These are phyloP conservation scores for Myopa testacea DNA, from an alignment of 2,888 invertebrate genomes.

Conservation along the genomic window DNA sequence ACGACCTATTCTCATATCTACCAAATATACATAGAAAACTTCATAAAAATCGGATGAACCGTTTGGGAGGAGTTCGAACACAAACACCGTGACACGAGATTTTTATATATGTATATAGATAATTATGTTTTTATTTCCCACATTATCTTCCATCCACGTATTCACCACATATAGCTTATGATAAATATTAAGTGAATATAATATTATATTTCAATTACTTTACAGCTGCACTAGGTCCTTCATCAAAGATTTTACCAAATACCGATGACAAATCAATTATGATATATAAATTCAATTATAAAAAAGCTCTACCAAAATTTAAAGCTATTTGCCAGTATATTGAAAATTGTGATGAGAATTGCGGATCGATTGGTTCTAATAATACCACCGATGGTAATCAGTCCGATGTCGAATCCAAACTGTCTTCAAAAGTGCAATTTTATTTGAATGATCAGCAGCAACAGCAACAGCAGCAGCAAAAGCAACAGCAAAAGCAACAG, in stretches of 20 bases:
- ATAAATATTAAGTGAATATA: no score
- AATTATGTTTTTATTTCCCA: no score
- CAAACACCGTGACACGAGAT: no score
- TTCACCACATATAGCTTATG: no score
- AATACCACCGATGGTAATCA: conserved; percentile 37
- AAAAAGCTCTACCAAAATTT: conserved; percentile 51
- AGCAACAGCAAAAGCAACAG: no score
- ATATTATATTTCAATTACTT: not conserved
- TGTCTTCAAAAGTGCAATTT: conserved; percentile 45
- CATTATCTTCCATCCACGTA: no score
- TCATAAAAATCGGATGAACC: no score
- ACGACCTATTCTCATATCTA: no score
- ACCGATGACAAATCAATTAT: conserved; percentile 28
- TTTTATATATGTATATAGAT: no score
- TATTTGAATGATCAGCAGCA: conserved; percentile 52
- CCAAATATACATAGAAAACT: no score
- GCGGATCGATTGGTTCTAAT: conserved; percentile 30
- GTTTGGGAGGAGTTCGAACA: no score
- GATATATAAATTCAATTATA: conserved; percentile 41
- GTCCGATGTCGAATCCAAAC: conserved; percentile 32
- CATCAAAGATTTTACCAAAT: conserved; percentile 7
- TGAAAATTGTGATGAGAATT: conserved; percentile 54
- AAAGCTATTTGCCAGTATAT: conserved; percentile 59
- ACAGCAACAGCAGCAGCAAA: conserved; percentile 38
- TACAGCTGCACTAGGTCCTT: conserved; percentile 20